phyloP scores from a whole-genome alignment of 2,888 invertebrate species.

The Antitype chi region DNA sequence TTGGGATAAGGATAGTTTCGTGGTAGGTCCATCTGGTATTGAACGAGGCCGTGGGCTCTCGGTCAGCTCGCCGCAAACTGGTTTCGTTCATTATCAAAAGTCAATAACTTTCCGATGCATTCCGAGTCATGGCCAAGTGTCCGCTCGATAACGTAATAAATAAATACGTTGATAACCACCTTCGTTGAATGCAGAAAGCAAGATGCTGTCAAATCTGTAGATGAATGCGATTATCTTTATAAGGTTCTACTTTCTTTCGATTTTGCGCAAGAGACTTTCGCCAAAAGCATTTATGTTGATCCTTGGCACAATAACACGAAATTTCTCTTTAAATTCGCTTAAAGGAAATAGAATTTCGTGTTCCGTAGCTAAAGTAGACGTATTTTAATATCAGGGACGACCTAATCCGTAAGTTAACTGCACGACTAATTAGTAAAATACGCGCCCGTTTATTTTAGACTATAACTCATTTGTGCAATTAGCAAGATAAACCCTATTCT shows the following conservation, averaged over 20 bases:
- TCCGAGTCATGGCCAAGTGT: constrained; percentile 87
- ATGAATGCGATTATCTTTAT: constrained; percentile 68
- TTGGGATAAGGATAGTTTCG: constrained; percentile 67
- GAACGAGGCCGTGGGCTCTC: constrained; percentile 87
- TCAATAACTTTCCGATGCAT: constrained; percentile 90
- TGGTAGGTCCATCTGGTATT: constrained; percentile 82
- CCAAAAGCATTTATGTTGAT: constrained; percentile 60
- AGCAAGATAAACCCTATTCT: constrained; percentile 66
- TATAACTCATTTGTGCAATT: constrained; percentile 69
- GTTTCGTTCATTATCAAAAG: constrained; percentile 90
- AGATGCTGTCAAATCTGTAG: constrained; percentile 48
- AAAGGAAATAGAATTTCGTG: constrained; percentile 13
- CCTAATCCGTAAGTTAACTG: constrained; percentile 46
- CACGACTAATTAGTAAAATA: constrained; percentile 67
- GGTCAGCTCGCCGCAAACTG: constrained; percentile 88
- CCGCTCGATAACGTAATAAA: constrained; percentile 80
- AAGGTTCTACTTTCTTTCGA: constrained; percentile 74
- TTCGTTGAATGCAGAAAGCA: constrained; percentile 35
- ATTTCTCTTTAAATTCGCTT: constrained; percentile 57
- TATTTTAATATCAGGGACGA: constrained; percentile 29
- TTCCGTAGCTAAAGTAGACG: constrained; percentile 1
- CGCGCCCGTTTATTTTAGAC: constrained; percentile 58
- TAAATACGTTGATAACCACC: constrained; percentile 60
- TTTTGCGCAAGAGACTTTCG: constrained; percentile 75
- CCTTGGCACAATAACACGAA: constrained; percentile 55